A percentile compares a stretch with the other conserved stretches of the same genome.
These are phyloP conservation scores for Brachyalestes nurse DNA, from an alignment of 2,797 vertebrate species.

Conservation along the genomic window DNA sequence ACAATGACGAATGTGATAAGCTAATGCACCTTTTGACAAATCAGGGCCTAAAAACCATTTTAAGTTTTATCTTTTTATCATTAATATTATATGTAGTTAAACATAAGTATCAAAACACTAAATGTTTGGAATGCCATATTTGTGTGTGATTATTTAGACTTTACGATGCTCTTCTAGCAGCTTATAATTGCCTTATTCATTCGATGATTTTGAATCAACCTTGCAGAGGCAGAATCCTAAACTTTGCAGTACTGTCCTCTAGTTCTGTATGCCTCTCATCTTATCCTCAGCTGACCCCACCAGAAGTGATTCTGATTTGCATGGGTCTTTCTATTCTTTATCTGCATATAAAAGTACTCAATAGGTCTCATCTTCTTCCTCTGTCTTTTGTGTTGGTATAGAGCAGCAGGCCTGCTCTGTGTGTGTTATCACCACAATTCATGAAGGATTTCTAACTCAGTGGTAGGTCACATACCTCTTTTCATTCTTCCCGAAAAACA, in stretches of 20 bases:
- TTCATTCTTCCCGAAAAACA: conserved; percentile 44
- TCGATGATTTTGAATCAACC: not conserved
- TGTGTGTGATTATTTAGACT: too few relatives aligned
- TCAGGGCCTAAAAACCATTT: too few relatives aligned
- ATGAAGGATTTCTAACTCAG: conserved; percentile 48
- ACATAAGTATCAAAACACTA: too few relatives aligned
- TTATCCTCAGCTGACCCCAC: conserved; percentile 68
- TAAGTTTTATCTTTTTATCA: too few relatives aligned
- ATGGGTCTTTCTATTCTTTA: conserved; percentile 65
- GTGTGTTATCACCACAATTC: conserved; percentile 52
- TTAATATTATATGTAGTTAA: too few relatives aligned
- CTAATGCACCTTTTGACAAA: too few relatives aligned
- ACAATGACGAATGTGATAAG: too few relatives aligned
- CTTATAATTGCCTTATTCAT: not conserved
- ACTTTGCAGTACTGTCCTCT: not conserved
- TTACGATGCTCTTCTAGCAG: not conserved
- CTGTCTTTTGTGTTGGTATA: conserved; percentile 17
- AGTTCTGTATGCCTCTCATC: conserved; percentile 25
- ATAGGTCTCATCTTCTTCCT: conserved; percentile 58
- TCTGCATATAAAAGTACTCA: conserved; percentile 19
- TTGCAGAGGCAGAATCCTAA: not conserved
- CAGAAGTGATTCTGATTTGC: conserved; percentile 45
- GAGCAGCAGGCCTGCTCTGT: conserved; percentile 36
- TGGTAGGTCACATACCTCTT: conserved; percentile 53
- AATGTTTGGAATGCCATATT: too few relatives aligned